phyloP scores from a whole-genome alignment of 2,797 vertebrate species.

The Enteromius afrohamiltoni region DNA sequence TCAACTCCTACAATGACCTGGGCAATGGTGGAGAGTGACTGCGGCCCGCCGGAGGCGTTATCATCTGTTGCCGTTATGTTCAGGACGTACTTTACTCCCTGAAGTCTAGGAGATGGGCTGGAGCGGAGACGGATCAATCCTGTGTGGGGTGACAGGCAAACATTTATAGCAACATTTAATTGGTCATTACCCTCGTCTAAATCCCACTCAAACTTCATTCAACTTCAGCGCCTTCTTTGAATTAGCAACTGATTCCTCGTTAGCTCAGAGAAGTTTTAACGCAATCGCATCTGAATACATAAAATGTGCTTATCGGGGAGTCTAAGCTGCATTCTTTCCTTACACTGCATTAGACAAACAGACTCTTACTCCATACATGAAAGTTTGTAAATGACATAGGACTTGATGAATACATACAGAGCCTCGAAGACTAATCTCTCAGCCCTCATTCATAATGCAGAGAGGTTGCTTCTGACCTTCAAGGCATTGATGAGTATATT shows the following conservation, averaged over 20 bases:
- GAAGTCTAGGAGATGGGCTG: conserved; percentile 83
- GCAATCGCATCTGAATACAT: conserved; percentile 32
- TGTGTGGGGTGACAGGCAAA: conserved; percentile 65
- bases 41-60: conserved; percentile 84
- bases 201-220: conserved; percentile 7
- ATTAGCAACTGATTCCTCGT: conserved; percentile 32
- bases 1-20: conserved; percentile 87
- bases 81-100: conserved; percentile 87
- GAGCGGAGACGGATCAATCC: conserved; percentile 87
- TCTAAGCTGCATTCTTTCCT: neutral
- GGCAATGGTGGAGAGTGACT: conserved; percentile 79
- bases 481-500: conserved; percentile 27
- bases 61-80: conserved; percentile 86
- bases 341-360: neutral
- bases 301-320: conserved; percentile 30
- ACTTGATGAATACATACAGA: conserved; percentile 13
- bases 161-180: conserved; percentile 33
- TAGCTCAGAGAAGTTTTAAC: conserved; percentile 44
- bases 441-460: conserved; percentile 2
- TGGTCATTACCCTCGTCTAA: conserved; percentile 11
- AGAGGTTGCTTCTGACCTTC: conserved; percentile 29
- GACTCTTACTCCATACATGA: neutral
- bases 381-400: neutral
- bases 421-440: neutral
- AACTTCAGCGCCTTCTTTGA: conserved; percentile 24